Evolutionary conservation across 2,797 vertebrate species (phyloP).

Genomic region (Momotus momota): DNA sequence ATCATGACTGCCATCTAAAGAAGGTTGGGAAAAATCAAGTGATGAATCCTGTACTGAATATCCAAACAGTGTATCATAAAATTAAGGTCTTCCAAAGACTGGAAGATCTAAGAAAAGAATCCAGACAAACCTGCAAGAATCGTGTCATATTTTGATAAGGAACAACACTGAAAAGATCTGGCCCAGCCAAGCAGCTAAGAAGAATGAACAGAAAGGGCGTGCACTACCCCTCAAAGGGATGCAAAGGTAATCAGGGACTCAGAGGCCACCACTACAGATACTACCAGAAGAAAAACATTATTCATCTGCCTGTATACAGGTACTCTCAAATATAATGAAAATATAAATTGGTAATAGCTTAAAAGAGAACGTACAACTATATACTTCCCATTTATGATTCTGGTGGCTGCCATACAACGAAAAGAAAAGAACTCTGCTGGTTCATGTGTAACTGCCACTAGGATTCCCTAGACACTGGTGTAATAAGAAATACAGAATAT

Average conservation of each 20-base stretch:
- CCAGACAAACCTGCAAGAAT: neutral
- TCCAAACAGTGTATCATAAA: neutral
- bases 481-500: neutral
- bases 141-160: neutral
- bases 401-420: neutral
- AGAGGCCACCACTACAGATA: neutral
- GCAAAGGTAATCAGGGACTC: neutral
- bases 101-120: neutral
- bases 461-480: neutral
- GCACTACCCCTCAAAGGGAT: neutral
- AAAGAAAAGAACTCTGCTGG: neutral
- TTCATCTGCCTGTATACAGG: neutral
- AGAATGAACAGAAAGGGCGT: neutral
- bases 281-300: neutral
- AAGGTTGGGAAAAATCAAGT: neutral
- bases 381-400: neutral
- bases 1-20: neutral
- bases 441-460: neutral
- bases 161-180: fast-evolving
- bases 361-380: neutral
- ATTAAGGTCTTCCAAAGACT: neutral
- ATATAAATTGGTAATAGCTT: neutral
- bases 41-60: neutral
- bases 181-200: neutral
- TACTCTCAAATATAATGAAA: neutral